Base-by-base conservation (phyloP, 1,140 invertebrate genomes). In the Atta colombica region DNA sequence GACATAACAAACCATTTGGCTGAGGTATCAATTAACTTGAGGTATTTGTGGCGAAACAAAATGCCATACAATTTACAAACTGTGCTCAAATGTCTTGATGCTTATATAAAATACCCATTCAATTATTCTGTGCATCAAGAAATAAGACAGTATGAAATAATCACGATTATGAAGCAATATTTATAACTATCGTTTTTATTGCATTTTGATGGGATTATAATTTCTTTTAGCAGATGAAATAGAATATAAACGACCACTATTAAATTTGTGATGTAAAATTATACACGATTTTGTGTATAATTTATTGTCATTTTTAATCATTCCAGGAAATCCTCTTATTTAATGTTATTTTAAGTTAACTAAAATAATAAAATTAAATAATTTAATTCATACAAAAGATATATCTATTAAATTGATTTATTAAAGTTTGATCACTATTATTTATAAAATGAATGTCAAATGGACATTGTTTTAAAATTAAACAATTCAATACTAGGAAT, bases 1-100 rank as follows among this genome's bases (percentile, higher is more conserved):
- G 60, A 21, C 31, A 85, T 61, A 90, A 88, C 89, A 86, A 90
- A 81, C 63, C 65, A 75, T 72, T 86, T 86, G 81, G 86, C 87
- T 86, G 74, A 65, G 68, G 69, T 78, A 89, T 85, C 88, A 55
- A 81, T 80, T 65, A 39, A 45, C 39, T 45, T 45, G 39, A 45
- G 7, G 55, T 84, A 82, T 87, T 89, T 69, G 77, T 65, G 60
- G 51, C 75, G 39, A 72, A 58, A 77, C 71, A 14, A 14, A 89
- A 89, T 87, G 55, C 39, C 45, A 55, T 87, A 58, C 14, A 7
- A 87, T 21, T 16, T 35, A 7, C 14, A 16, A 71, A 12, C 21
- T 63, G 39, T 28, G n/a, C 28, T 53, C 28, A 14, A 49, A 86
- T 7, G 0, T 21, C 12, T 35, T 55, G 39, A 45, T 45, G 8